Conservation (phyloP, 2,888 invertebrate species). For the Lysandra bellargus region DNA sequence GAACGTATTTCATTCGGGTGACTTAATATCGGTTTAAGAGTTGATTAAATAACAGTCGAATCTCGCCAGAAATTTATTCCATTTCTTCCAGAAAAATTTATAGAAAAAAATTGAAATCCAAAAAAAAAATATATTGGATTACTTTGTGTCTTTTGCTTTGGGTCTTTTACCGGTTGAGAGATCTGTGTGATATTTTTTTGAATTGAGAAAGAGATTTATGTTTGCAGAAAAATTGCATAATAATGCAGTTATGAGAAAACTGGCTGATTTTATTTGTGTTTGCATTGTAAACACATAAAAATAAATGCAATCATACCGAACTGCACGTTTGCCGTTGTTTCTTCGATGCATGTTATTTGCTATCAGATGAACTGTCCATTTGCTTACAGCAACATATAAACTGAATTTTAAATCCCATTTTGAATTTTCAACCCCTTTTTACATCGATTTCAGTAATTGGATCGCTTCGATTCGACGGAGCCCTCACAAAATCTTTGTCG, state of each 20-base stretch:
- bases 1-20: neutral
- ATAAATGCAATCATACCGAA: constrained; percentile 6
- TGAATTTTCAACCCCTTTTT: constrained; percentile 8
- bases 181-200: neutral
- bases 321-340: neutral
- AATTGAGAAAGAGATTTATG: no score
- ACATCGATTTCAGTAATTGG: constrained; percentile 8
- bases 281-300: neutral
- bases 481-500: constrained; percentile 21
- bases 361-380: constrained; percentile 17
- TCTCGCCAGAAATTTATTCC: neutral
- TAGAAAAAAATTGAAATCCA: neutral
- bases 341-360: neutral
- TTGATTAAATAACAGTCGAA: constrained; percentile 11
- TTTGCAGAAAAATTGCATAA: no score
- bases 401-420: constrained; percentile 1
- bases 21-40: neutral
- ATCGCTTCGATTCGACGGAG: constrained; percentile 7
- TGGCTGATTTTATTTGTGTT: neutral
- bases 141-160: neutral
- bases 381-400: constrained; percentile 6
- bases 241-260: neutral
- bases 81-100: neutral
- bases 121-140: neutral
- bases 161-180: neutral